A percentile compares a stretch with the other conserved stretches of the same genome.
phyloP scores from a whole-genome alignment of 2,113 vertebrate species.

The Calidris pugnax region DNA sequence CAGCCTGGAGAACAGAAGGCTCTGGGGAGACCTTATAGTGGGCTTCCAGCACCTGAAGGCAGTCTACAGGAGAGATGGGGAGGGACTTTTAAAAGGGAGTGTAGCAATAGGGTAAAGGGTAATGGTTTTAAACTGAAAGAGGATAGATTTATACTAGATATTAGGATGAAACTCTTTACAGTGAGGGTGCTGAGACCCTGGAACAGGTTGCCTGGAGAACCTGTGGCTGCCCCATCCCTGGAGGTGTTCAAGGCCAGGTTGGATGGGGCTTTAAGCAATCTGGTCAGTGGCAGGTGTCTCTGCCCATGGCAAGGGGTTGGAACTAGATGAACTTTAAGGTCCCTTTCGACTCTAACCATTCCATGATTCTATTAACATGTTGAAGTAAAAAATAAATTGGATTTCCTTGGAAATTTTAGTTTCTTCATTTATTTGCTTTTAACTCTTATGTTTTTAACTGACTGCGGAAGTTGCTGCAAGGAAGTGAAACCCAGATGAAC shows the following conservation, averaged over 20 bases:
- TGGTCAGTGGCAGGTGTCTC: not conserved
- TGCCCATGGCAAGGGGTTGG: not conserved
- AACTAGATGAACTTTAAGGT: not conserved
- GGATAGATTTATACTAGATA: not conserved
- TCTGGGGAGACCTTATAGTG: not conserved
- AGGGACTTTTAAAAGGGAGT: too few relatives aligned
- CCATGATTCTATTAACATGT: not conserved
- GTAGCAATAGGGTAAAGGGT: not conserved
- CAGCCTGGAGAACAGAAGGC: not conserved
- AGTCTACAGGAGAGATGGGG: not conserved
- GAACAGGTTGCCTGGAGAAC: not conserved
- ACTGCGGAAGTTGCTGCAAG: not conserved
- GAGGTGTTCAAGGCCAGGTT: not conserved
- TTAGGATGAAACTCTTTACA: not conserved
- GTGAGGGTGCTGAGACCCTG: not conserved
- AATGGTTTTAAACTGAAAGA: not conserved
- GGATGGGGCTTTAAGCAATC: not conserved
- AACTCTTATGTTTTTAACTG: not conserved
- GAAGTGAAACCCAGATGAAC: not conserved
- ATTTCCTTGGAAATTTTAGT: not conserved
- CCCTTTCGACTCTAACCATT: not conserved
- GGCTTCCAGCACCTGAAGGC: not conserved
- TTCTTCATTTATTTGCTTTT: not conserved
- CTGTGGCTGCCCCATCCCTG: not conserved
- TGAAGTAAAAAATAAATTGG: rapidly evolving